These are phyloP conservation scores for Dipus sagitta DNA, from an alignment of 2,797 vertebrate species.

Conservation along the genomic window DNA sequence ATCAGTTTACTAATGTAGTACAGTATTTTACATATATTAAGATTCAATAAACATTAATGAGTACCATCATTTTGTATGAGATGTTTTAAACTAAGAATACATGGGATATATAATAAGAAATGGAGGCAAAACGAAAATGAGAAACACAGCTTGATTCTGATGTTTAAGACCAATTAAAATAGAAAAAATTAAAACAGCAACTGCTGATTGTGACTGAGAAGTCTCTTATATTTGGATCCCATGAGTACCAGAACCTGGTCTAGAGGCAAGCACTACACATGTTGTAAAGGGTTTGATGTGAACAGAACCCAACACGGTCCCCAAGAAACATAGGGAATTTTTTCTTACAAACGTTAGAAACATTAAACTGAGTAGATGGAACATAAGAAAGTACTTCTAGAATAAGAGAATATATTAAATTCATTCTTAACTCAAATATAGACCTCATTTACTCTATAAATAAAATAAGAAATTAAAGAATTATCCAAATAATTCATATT, in stretches of 20 bases:
- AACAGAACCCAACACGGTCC: neutral
- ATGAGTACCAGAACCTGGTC: neutral
- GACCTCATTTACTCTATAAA: conserved; percentile 52
- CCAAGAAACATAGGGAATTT: neutral
- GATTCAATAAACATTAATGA: neutral
- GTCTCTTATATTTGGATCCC: neutral
- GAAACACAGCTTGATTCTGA: neutral
- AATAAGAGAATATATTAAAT: conserved; percentile 48
- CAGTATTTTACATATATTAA: neutral
- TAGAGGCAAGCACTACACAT: neutral
- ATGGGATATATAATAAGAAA: neutral
- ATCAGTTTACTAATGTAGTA: neutral
- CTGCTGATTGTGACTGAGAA: neutral
- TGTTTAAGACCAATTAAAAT: neutral
- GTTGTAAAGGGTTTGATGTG: neutral
- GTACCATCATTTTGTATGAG: neutral
- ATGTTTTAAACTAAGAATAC: neutral
- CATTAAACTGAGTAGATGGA: neutral
- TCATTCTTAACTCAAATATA: conserved; percentile 60
- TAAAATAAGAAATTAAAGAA: conserved; percentile 69
- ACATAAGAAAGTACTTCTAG: conserved; percentile 47
- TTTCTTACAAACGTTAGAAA: neutral
- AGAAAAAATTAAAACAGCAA: conserved; percentile 44
- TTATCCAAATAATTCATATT: conserved; percentile 69
- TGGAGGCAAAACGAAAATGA: neutral